phyloP scores from a whole-genome alignment of 2,113 vertebrate genomes.

The Stigmatopora nigra region DNA sequence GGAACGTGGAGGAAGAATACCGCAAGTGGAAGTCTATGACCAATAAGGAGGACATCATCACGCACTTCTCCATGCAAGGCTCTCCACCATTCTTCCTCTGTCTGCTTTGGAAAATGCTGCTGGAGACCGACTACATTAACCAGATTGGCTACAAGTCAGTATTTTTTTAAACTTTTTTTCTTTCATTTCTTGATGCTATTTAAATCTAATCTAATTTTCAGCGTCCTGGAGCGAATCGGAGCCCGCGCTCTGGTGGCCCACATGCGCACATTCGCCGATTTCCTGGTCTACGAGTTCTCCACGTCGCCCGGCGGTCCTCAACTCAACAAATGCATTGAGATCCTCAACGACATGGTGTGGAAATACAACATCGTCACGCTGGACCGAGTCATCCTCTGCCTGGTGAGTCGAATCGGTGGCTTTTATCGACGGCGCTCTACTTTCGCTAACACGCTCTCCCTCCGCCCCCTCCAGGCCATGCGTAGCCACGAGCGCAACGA shows the following conservation, averaged over 20 bases:
- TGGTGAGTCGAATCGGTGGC: constrained; percentile 77
- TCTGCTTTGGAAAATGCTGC: constrained; percentile 97
- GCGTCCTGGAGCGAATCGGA: constrained; percentile 92
- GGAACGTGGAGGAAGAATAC: constrained; percentile 98
- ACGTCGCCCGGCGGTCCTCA: constrained; percentile 96
- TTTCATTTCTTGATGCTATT: too few species aligned
- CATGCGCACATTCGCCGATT: constrained; percentile 95
- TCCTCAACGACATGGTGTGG: constrained; percentile 99
- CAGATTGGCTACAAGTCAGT: constrained; percentile 92
- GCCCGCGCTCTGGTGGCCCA: constrained; percentile 93
- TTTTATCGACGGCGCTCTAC: not conserved
- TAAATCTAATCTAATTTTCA: constrained; percentile 35
- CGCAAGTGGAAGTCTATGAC: constrained; percentile 99
- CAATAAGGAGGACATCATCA: constrained; percentile 93
- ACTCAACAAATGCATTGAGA: constrained; percentile 98
- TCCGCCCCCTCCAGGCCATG: constrained; percentile 78
- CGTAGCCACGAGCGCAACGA: constrained; percentile 98
- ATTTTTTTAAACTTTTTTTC: too few species aligned
- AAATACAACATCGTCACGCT: constrained; percentile 98
- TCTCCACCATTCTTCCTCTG: constrained; percentile 94
- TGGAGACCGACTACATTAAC: constrained; percentile 97
- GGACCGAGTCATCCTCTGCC: constrained; percentile 90
- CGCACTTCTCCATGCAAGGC: constrained; percentile 89
- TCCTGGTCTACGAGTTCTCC: constrained; percentile 96
- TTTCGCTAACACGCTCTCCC: not conserved